Conservation (phyloP, 2,797 vertebrate species). For the Fistularia tabacaria region DNA sequence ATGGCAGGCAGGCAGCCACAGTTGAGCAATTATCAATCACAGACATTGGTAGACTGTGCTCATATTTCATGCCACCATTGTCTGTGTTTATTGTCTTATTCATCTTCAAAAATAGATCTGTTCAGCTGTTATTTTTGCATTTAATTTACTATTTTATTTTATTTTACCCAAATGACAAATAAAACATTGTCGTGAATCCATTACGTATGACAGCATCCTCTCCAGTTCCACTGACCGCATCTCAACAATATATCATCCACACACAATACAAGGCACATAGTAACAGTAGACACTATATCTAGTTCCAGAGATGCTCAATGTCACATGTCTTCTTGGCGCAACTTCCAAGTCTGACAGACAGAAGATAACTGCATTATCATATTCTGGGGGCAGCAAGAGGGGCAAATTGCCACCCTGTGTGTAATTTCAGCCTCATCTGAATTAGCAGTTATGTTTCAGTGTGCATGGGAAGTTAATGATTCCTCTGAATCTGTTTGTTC, state of each 20-base stretch:
- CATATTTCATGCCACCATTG: slow-evolving; percentile 47
- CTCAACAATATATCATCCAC: background rate
- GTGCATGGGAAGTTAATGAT: slow-evolving; percentile 35
- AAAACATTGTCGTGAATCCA: slow-evolving; percentile 2
- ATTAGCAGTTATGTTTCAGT: no score
- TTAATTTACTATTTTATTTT: slow-evolving; percentile 8
- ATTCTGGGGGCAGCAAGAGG: slow-evolving; percentile 5
- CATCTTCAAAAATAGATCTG: slow-evolving; percentile 18
- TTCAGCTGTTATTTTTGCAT: slow-evolving; percentile 11
- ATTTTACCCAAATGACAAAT: slow-evolving; percentile 3
- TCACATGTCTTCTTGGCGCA: slow-evolving; percentile 36
- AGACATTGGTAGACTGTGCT: slow-evolving; percentile 26
- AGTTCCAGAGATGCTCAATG: slow-evolving; percentile 8
- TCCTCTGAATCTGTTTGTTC: slow-evolving; percentile 45
- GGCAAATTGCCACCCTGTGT: slow-evolving; percentile 25
- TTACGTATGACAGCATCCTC: background rate
- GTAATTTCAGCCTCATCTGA: no score
- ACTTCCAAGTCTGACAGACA: slow-evolving; percentile 38
- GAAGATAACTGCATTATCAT: slow-evolving; percentile 33
- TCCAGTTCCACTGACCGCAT: slow-evolving; percentile 31
- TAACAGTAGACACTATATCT: no score
- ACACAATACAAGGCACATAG: no score
- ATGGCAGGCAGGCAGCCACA: slow-evolving; percentile 52
- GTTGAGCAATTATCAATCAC: slow-evolving; percentile 69
- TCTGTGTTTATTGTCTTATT: slow-evolving; percentile 27